Conservation (phyloP, 2,888 invertebrate species). For the Dasypogon diadema region DNA sequence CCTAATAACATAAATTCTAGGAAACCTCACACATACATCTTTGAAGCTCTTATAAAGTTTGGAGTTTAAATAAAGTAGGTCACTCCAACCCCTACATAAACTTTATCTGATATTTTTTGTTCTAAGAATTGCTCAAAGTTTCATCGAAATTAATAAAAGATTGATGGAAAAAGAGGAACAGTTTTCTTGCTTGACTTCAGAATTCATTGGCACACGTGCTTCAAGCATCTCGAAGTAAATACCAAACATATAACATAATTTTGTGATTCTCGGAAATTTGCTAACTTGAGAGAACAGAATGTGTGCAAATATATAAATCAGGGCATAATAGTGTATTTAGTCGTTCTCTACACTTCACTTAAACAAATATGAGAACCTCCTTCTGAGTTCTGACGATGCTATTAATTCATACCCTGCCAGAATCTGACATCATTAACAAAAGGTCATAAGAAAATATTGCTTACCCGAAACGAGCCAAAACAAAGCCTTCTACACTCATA, state of each 20-base stretch:
- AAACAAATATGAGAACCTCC: slow-evolving; percentile 35
- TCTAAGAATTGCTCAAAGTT: too few species aligned
- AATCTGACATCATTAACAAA: slow-evolving; percentile 42
- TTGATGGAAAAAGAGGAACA: too few species aligned
- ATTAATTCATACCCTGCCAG: slow-evolving; percentile 30
- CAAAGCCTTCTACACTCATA: slow-evolving; percentile 39
- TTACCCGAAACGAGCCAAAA: slow-evolving; percentile 26
- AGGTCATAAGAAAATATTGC: slow-evolving; percentile 44
- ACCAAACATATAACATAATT: slow-evolving; percentile 26
- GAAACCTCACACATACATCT: too few species aligned
- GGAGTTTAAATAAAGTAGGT: too few species aligned
- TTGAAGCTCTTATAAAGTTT: too few species aligned
- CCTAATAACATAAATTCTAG: too few species aligned
- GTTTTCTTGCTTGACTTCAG: too few species aligned
- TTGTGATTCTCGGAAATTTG: slow-evolving; percentile 33
- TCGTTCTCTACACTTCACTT: slow-evolving; percentile 21
- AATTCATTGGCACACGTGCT: too few species aligned
- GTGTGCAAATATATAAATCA: slow-evolving; percentile 39
- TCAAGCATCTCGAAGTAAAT: not conserved
- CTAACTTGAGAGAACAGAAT: slow-evolving; percentile 15
- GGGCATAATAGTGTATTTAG: slow-evolving; percentile 1
- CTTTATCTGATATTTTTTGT: too few species aligned
- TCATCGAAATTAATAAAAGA: too few species aligned
- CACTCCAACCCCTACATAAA: too few species aligned
- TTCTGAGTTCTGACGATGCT: slow-evolving; percentile 32